Conservation (phyloP, 2,888 invertebrate species). For the Agelastica alni region DNA sequence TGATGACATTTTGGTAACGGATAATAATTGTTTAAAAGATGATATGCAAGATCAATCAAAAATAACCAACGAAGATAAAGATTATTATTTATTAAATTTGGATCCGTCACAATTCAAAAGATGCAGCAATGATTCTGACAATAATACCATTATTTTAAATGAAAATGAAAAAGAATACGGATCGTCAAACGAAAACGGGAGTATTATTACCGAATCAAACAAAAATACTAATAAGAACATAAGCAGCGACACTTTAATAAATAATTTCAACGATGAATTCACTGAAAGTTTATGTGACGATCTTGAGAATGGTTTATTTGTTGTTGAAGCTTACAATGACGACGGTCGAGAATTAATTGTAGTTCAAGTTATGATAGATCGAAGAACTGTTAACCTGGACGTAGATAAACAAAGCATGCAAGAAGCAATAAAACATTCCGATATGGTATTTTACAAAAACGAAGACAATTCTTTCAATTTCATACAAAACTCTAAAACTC, state of each 20-base stretch:
- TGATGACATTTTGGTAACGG: constrained; percentile 10
- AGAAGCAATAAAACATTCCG: constrained; percentile 21
- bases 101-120: no score
- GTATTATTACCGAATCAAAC: not conserved
- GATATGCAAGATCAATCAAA: not conserved
- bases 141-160: not conserved
- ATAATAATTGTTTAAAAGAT: not conserved
- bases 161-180: no score
- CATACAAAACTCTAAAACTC: constrained; percentile 6
- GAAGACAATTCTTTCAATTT: constrained; percentile 19
- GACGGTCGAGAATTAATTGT: constrained; percentile 45
- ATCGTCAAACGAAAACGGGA: no score
- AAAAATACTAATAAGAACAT: not conserved
- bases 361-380: constrained; percentile 40
- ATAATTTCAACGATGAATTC: constrained; percentile 27
- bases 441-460: constrained; percentile 32
- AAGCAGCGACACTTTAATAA: not conserved
- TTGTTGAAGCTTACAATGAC: constrained; percentile 48
- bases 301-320: constrained; percentile 34
- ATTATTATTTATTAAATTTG: not conserved
- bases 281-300: constrained; percentile 35
- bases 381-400: constrained; percentile 26
- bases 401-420: constrained; percentile 16
- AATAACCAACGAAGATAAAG: not conserved
- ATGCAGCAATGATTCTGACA: not conserved